Conservation (phyloP, 1,140 invertebrate species). For the Meteorus sp. region DNA sequence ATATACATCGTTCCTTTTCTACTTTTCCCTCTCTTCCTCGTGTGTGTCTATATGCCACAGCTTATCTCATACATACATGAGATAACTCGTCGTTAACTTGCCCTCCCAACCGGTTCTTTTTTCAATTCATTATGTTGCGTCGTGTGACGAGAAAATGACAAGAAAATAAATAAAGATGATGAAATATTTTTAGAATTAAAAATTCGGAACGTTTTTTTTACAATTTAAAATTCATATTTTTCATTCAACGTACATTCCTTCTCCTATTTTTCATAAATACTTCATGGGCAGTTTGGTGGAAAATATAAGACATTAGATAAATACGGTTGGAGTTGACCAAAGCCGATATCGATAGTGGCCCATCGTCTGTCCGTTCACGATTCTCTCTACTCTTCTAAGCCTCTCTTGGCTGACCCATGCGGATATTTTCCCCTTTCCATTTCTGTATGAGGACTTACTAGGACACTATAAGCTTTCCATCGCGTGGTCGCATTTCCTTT, state of each 20-base stretch:
- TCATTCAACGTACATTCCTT: too few species aligned
- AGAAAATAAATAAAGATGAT: too few species aligned
- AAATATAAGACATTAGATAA: constrained; percentile 57
- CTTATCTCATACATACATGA: constrained; percentile 21
- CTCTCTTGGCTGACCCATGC: constrained; percentile 59
- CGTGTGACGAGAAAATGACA: neutral
- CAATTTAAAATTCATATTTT: too few species aligned
- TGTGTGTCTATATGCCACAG: constrained; percentile 14
- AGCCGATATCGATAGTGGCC: constrained; percentile 54
- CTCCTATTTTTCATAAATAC: too few species aligned
- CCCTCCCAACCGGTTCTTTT: neutral
- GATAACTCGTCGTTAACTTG: constrained; percentile 32
- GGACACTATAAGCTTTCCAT: constrained; percentile 22
- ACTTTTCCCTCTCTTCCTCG: too few species aligned
- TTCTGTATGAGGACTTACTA: constrained; percentile 4
- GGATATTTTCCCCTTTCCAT: constrained; percentile 52
- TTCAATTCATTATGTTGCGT: neutral
- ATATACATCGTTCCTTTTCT: constrained; percentile 34
- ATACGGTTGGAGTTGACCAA: constrained; percentile 53
- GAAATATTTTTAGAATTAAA: too few species aligned
- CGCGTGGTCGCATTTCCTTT: constrained; percentile 37
- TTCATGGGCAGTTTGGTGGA: constrained; percentile 43
- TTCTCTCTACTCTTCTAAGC: constrained; percentile 52
- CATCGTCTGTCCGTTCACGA: constrained; percentile 28
- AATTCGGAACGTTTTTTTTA: too few species aligned